Evolutionary conservation across 2,797 vertebrate species (phyloP).

Genomic region (Takifugu rubripes): DNA sequence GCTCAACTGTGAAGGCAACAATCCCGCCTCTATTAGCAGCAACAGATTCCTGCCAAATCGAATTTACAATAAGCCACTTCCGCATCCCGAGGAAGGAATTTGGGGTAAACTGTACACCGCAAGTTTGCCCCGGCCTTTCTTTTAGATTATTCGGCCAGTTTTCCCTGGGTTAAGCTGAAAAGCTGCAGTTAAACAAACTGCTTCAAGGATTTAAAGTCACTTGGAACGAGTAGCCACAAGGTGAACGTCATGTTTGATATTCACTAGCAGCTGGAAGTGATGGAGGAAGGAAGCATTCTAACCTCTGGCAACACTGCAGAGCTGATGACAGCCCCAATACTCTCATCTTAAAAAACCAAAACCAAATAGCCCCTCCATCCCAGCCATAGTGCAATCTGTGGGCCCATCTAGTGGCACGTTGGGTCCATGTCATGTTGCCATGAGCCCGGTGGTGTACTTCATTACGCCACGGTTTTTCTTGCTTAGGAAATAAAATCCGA

Average conservation of each 20-base stretch:
- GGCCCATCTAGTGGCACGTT: background rate
- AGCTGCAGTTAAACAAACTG: no score
- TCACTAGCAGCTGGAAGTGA: no score
- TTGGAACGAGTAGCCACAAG: no score
- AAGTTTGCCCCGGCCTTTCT: no score
- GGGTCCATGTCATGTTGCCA: background rate
- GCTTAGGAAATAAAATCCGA: no score
- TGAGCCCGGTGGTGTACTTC: background rate
- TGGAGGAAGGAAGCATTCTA: no score
- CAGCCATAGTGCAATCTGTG: background rate
- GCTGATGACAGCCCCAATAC: background rate
- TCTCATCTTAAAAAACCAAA: background rate
- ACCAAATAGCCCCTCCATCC: background rate
- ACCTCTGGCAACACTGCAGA: background rate
- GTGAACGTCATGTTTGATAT: no score
- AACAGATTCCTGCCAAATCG: conserved; percentile 27
- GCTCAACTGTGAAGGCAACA: conserved; percentile 5
- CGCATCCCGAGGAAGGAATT: conserved; percentile 23
- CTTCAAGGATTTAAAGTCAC: no score
- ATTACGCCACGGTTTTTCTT: background rate
- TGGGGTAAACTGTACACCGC: conserved; percentile 8
- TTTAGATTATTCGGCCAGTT: no score
- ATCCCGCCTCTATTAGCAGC: conserved; percentile 28
- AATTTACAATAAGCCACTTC: conserved; percentile 51
- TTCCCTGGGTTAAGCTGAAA: no score